Conservation (phyloP, 2,888 invertebrate species). For the Brachyptera putata region DNA sequence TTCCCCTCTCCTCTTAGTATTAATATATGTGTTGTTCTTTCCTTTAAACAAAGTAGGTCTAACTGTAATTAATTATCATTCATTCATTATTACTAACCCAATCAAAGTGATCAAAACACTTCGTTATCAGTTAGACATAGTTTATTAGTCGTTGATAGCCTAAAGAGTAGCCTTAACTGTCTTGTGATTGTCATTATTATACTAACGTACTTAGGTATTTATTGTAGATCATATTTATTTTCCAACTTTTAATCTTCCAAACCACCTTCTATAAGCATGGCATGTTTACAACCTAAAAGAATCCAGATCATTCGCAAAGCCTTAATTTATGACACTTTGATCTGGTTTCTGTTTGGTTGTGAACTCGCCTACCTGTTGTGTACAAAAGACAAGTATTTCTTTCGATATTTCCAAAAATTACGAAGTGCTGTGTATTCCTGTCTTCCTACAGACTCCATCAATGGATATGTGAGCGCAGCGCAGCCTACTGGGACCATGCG, state of each 20-base stretch:
- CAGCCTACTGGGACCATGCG: conserved; percentile 6
- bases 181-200: conserved; percentile 12
- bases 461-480: neutral
- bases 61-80: no score
- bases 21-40: no score
- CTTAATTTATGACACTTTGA: neutral
- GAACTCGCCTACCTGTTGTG: conserved; percentile 2
- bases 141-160: conserved; percentile 17
- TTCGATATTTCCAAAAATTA: neutral
- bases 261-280: neutral
- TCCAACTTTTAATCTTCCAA: neutral
- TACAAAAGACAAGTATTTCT: conserved; percentile 7
- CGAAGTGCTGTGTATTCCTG: conserved; percentile 17
- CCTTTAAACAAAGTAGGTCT: no score
- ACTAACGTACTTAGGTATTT: neutral
- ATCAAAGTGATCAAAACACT: no score
- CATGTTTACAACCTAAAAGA: neutral
- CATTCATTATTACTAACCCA: no score
- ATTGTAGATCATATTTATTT: neutral
- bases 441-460: conserved; percentile 8
- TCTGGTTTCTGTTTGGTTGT: neutral
- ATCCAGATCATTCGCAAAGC: neutral
- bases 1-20: no score
- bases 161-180: conserved; percentile 18
- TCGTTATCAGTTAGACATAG: conserved; percentile 18